phyloP scores from a whole-genome alignment of 2,113 vertebrate genomes.

The Cnemophilus loriae region DNA sequence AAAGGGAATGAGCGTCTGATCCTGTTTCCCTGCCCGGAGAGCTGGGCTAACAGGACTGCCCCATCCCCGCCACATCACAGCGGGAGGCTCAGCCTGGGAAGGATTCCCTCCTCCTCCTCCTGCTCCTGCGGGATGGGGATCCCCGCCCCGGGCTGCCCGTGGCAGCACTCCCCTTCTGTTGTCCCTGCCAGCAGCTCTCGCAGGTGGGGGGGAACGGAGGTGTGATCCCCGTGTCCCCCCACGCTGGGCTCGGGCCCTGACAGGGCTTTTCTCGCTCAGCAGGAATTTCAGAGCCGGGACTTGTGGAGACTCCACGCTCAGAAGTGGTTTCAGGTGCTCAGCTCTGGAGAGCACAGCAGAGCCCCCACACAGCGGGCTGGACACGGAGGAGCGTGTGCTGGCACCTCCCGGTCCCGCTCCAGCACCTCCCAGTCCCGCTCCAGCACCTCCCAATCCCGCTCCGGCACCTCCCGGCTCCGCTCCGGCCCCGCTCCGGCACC shows the following conservation, averaged over 20 bases:
- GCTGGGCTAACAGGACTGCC: neutral
- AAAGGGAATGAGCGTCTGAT: constrained; percentile 23
- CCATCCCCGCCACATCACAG: neutral
- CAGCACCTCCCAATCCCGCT: neutral
- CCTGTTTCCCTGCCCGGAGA: neutral
- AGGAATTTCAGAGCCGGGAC: neutral
- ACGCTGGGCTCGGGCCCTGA: rapidly evolving
- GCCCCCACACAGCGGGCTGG: rapidly evolving
- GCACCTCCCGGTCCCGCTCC: neutral
- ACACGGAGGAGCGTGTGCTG: neutral
- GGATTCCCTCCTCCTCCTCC: neutral
- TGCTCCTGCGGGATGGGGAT: neutral
- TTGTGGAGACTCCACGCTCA: neutral
- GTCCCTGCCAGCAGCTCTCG: neutral
- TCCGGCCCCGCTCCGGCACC: too few relatives aligned
- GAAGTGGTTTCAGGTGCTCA: neutral
- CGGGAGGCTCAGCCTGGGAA: neutral
- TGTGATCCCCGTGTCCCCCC: neutral
- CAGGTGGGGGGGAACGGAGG: neutral
- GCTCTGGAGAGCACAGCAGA: neutral
- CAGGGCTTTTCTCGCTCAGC: neutral
- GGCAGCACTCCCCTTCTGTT: neutral
- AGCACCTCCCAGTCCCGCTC: neutral
- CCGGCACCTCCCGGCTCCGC: neutral
- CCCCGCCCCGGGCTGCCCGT: neutral